A percentile compares a stretch with the other conserved stretches of the same genome.
Evolutionary conservation across 1,140 invertebrate genomes (phyloP).

Genomic region (Bombus soroeensis): DNA sequence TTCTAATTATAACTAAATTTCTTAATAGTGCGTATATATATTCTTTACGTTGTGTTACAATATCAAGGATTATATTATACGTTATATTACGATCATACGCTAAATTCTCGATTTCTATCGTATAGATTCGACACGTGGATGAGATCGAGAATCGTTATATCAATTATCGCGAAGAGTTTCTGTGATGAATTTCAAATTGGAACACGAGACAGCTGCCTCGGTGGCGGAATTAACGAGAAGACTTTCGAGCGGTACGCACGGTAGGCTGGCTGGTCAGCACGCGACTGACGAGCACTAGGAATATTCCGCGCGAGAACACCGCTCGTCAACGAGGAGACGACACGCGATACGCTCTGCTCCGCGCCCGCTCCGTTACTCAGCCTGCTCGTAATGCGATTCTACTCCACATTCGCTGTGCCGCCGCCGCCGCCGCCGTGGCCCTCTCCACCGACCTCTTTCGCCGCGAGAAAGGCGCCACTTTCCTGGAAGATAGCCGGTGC

Average conservation of each 20-base stretch:
- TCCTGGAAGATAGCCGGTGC: conserved; percentile 24
- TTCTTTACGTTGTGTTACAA: not conserved
- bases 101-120: not conserved
- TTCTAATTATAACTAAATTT: not conserved
- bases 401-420: conserved; percentile 74
- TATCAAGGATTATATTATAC: too few relatives aligned
- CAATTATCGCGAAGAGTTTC: conserved; percentile 11
- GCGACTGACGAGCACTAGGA: conserved; percentile 65
- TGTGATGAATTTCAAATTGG: conserved; percentile 30
- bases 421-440: not conserved
- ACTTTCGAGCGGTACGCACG: conserved; percentile 40
- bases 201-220: not conserved
- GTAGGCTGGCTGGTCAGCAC: conserved; percentile 70
- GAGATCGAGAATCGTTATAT: too few relatives aligned
- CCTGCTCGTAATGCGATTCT: conserved; percentile 69
- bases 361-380: conserved; percentile 75
- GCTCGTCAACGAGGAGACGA: conserved; percentile 53
- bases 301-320: conserved; percentile 45
- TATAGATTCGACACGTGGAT: not conserved
- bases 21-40: not conserved
- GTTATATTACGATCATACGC: not conserved
- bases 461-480: conserved; percentile 44
- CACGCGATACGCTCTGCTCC: conserved; percentile 73
- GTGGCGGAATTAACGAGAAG: not conserved
- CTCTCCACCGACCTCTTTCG: conserved; percentile 36